Evolutionary conservation across 2,888 invertebrate genomes (phyloP).

Genomic region (Toxonevra muliebris): DNA sequence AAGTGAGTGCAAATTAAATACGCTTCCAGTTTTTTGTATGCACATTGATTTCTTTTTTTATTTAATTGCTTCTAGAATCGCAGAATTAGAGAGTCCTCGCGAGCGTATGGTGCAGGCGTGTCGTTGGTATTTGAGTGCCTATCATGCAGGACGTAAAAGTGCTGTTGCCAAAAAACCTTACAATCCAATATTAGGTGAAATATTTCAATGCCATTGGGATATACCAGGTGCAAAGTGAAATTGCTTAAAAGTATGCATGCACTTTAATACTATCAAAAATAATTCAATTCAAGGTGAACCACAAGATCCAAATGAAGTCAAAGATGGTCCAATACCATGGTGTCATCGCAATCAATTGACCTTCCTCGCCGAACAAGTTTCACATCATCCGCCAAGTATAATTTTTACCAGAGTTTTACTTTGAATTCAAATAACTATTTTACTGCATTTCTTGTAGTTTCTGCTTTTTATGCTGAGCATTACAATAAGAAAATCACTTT

Average conservation of each 20-base stretch:
- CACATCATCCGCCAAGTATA: slow-evolving; percentile 97
- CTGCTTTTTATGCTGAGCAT: slow-evolving; percentile 99
- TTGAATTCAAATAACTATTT: background rate
- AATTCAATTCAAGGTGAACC: slow-evolving; percentile 39
- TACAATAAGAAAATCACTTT: slow-evolving; percentile 88
- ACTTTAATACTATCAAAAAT: background rate
- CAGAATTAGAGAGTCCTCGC: slow-evolving; percentile 83
- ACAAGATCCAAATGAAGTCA: slow-evolving; percentile 63
- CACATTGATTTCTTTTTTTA: slow-evolving; percentile 1
- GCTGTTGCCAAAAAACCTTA: slow-evolving; percentile 98
- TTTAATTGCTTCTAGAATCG: slow-evolving; percentile 77
- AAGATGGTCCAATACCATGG: slow-evolving; percentile 92
- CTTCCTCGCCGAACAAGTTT: slow-evolving; percentile 98
- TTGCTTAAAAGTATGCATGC: background rate
- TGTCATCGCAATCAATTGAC: slow-evolving; percentile 86
- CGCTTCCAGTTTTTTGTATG: slow-evolving; percentile 2
- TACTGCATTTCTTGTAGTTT: slow-evolving; percentile 71
- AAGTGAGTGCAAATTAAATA: slow-evolving; percentile 69
- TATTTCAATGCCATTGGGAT: slow-evolving; percentile 91
- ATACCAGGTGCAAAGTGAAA: slow-evolving; percentile 64
- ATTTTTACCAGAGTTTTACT: background rate
- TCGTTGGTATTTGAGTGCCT: slow-evolving; percentile 97
- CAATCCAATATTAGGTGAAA: slow-evolving; percentile 97
- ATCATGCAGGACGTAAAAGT: slow-evolving; percentile 97
- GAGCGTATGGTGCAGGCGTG: slow-evolving; percentile 95